Percentiles rank a stretch among this genome's conserved stretches.
Conservation (phyloP, 1,140 invertebrate genomes). For the Andrena cerasifolii region DNA sequence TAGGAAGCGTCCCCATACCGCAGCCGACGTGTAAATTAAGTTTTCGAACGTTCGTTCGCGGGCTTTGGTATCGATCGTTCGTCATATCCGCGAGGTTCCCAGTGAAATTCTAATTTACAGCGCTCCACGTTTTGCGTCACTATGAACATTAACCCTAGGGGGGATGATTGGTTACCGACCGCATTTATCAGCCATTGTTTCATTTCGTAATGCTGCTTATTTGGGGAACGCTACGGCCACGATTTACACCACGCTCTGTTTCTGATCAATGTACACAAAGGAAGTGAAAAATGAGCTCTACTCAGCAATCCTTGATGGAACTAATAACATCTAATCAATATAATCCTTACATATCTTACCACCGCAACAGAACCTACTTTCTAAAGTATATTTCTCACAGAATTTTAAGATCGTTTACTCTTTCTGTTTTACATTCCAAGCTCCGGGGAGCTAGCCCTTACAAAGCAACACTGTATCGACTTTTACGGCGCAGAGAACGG, state of each 20-base stretch:
- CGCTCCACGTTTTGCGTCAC: neutral
- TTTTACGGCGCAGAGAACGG: neutral
- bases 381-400: too few species aligned
- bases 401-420: neutral
- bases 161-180: conserved; percentile 36
- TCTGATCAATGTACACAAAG: conserved; percentile 39
- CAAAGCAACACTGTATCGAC: neutral
- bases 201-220: conserved; percentile 36
- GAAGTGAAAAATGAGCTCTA: neutral
- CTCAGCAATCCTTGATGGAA: too few species aligned
- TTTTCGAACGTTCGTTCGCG: conserved; percentile 20
- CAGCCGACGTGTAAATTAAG: conserved; percentile 26
- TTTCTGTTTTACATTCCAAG: neutral
- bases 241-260: conserved; percentile 10
- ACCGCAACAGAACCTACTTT: too few species aligned
- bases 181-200: conserved; percentile 46
- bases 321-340: too few species aligned
- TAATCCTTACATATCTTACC: too few species aligned
- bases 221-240: conserved; percentile 23
- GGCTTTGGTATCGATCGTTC: conserved; percentile 16
- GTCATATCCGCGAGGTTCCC: conserved; percentile 35
- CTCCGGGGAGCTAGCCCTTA: neutral
- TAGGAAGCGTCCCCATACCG: neutral
- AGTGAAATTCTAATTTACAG: conserved; percentile 36
- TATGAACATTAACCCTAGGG: conserved; percentile 48